phyloP scores from a whole-genome alignment of 2,888 invertebrate genomes.

The Thysanoteuthis rhombus region DNA sequence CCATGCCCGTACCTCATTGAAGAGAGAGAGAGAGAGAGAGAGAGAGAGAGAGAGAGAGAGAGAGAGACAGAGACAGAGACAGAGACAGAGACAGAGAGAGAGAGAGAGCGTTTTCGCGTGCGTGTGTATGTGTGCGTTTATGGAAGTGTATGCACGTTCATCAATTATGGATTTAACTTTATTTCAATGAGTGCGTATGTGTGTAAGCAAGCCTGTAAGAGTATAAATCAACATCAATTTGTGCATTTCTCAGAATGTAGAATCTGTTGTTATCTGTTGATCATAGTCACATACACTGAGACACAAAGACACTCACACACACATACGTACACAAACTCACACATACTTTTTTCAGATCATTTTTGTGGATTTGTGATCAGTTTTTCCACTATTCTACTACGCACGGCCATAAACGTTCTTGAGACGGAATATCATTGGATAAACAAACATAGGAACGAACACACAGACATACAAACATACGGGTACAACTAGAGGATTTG shows the following conservation, averaged over 20 bases:
- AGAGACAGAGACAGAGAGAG: not conserved
- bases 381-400: too few relatives aligned
- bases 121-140: not conserved
- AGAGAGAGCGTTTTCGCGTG: not conserved
- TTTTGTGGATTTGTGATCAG: too few relatives aligned
- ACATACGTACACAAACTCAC: not conserved
- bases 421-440: too few relatives aligned
- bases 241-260: too few relatives aligned
- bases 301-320: not conserved
- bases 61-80: not conserved
- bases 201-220: not conserved
- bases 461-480: too few relatives aligned
- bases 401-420: too few relatives aligned
- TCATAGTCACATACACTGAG: not conserved
- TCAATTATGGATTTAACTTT: not conserved
- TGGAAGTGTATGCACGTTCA: not conserved
- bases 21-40: conserved; percentile 2
- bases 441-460: too few relatives aligned
- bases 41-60: conserved; percentile 17
- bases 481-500: too few relatives aligned
- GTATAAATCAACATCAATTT: not conserved
- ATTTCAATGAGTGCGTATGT: not conserved
- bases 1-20: too few relatives aligned
- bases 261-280: too few relatives aligned
- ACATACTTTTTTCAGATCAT: not conserved